A percentile compares a stretch with the other conserved stretches of the same genome.
These are phyloP conservation scores for Coryphaenoides rupestris DNA, from an alignment of 2,113 vertebrate species.

Conservation along the genomic window DNA sequence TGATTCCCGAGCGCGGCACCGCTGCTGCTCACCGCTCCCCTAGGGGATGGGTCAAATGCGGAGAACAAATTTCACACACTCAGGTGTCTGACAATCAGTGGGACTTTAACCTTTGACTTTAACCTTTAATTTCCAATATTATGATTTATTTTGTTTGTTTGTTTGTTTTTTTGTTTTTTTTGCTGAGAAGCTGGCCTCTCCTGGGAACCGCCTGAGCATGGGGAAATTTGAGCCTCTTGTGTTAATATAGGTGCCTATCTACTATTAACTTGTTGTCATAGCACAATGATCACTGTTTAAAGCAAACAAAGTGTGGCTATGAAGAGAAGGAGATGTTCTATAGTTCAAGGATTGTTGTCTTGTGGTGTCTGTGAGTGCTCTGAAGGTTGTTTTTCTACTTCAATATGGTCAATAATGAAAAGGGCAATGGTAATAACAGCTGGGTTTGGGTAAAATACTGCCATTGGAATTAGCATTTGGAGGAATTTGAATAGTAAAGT, in stretches of 20 bases:
- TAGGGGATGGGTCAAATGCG: too few species aligned
- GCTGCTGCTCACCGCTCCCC: too few species aligned
- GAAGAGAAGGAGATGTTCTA: slow-evolving; percentile 13
- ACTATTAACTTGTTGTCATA: slow-evolving; percentile 1
- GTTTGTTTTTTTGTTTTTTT: background rate
- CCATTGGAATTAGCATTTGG: background rate
- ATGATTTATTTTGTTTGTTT: background rate
- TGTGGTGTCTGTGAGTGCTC: slow-evolving; percentile 28
- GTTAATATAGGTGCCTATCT: slow-evolving; percentile 12
- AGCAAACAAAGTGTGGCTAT: background rate
- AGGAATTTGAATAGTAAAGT: background rate
- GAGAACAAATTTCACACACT: too few species aligned
- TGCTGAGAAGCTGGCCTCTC: slow-evolving; percentile 3
- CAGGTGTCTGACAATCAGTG: too few species aligned
- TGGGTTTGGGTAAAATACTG: background rate
- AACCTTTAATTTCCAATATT: too few species aligned
- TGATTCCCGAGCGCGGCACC: too few species aligned
- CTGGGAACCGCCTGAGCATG: background rate
- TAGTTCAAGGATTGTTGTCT: slow-evolving; percentile 42
- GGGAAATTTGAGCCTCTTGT: background rate
- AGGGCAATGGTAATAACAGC: background rate
- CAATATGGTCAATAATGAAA: background rate
- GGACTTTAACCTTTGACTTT: too few species aligned
- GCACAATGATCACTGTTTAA: slow-evolving; percentile 1
- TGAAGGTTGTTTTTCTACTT: slow-evolving; percentile 16